Evolutionary conservation across 2,888 invertebrate genomes (phyloP).

Genomic region (Hemaris fuciformis): DNA sequence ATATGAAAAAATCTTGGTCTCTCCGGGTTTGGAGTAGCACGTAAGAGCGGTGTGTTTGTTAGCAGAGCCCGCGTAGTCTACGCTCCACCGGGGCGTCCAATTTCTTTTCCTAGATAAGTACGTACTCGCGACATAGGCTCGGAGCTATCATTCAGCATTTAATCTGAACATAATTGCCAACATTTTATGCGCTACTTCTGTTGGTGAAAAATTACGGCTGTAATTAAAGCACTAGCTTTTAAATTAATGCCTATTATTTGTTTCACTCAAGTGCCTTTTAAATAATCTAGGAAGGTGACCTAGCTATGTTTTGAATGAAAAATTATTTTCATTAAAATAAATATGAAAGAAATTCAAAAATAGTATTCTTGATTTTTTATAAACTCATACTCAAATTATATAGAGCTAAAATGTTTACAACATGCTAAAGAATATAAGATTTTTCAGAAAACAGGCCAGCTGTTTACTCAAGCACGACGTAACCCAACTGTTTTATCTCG

Average conservation of each 20-base stretch:
- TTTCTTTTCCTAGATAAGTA: conserved; percentile 7
- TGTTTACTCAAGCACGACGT: background rate
- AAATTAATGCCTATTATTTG: too few relatives aligned
- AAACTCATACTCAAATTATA: background rate
- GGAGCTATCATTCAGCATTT: background rate
- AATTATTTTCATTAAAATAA: background rate
- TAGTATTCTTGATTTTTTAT: background rate
- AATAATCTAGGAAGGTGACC: too few relatives aligned
- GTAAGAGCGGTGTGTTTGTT: background rate
- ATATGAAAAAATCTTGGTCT: background rate
- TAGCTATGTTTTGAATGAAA: too few relatives aligned
- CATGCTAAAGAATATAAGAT: background rate
- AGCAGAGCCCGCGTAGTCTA: background rate
- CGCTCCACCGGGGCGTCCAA: conserved; percentile 4
- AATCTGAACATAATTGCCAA: background rate
- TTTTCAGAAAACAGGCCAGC: background rate
- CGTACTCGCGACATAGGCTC: background rate
- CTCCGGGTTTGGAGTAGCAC: background rate
- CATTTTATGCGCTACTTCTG: background rate
- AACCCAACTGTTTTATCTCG: background rate
- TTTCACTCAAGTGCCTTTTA: too few relatives aligned
- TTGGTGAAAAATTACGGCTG: too few relatives aligned
- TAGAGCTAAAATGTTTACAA: background rate
- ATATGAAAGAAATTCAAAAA: background rate
- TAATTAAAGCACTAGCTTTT: too few relatives aligned